A percentile compares a stretch with the other conserved stretches of the same genome.
Evolutionary conservation across 2,113 vertebrate species (phyloP).

Genomic region (Sitta europaea): DNA sequence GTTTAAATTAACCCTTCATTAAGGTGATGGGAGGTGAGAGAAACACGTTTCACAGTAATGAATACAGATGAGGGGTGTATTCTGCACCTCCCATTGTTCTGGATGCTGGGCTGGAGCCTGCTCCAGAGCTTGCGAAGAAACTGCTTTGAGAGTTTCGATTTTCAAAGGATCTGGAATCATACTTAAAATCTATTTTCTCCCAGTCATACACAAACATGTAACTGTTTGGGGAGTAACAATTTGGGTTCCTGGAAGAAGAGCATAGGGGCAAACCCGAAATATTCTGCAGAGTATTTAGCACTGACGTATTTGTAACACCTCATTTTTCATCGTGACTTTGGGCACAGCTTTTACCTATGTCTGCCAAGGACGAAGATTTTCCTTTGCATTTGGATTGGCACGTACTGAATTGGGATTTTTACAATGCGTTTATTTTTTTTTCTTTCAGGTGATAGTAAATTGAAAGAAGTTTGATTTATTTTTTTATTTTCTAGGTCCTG

Average conservation of each 20-base stretch:
- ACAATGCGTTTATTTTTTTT: not conserved
- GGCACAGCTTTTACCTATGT: not conserved
- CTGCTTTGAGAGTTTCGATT: not conserved
- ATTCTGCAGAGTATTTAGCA: not conserved
- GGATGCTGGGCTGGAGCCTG: not conserved
- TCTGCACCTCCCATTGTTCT: not conserved
- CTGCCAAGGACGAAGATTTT: not conserved
- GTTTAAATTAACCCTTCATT: slow-evolving; percentile 19
- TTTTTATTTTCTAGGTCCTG: not conserved
- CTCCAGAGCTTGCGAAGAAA: not conserved
- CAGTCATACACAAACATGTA: not conserved
- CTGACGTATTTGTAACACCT: not conserved
- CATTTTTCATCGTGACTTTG: not conserved
- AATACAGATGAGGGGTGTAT: not conserved
- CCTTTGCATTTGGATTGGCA: not conserved
- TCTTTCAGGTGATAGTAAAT: not conserved
- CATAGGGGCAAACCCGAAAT: not conserved
- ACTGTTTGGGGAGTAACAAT: not conserved
- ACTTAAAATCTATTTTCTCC: not conserved
- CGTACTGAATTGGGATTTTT: not conserved
- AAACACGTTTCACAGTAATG: not conserved
- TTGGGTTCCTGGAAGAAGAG: not conserved
- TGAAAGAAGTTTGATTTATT: not conserved
- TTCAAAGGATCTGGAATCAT: not conserved
- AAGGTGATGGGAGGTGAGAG: not conserved